Conservation (phyloP, 2,888 invertebrate species). For the Cheilosia variabilis region DNA sequence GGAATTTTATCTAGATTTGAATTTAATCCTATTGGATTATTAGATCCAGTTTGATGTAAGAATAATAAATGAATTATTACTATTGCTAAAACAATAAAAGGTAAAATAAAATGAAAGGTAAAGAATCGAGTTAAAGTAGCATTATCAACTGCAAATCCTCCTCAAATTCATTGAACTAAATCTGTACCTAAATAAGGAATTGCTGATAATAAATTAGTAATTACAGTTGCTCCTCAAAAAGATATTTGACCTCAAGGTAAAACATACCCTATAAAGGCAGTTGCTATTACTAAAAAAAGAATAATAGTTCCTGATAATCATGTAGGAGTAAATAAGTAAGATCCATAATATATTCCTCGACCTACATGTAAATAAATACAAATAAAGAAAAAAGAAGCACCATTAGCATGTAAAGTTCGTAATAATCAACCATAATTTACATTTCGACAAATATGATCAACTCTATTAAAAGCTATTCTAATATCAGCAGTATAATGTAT, state of each 20-base stretch:
- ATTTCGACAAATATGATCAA: slow-evolving; percentile 89
- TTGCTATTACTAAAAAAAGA: slow-evolving; percentile 88
- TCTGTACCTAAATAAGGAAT: slow-evolving; percentile 87
- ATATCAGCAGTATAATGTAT: slow-evolving; percentile 88
- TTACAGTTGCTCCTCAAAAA: slow-evolving; percentile 92
- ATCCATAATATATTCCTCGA: slow-evolving; percentile 86
- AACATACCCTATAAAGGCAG: slow-evolving; percentile 91
- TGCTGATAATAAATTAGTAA: slow-evolving; percentile 90
- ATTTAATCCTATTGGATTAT: slow-evolving; percentile 87
- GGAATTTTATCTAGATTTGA: slow-evolving; percentile 88
- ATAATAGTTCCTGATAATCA: slow-evolving; percentile 88
- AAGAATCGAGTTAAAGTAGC: slow-evolving; percentile 90
- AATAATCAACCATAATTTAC: slow-evolving; percentile 89
- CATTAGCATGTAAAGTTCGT: slow-evolving; percentile 88
- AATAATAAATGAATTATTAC: slow-evolving; percentile 87
- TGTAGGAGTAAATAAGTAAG: slow-evolving; percentile 85
- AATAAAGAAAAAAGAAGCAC: slow-evolving; percentile 90
- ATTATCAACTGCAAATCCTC: slow-evolving; percentile 90
- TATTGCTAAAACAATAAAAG: slow-evolving; percentile 87
- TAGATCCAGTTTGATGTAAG: slow-evolving; percentile 88
- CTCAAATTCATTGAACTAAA: slow-evolving; percentile 90
- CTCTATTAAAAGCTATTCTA: slow-evolving; percentile 87
- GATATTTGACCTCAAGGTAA: slow-evolving; percentile 92
- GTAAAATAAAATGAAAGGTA: slow-evolving; percentile 89
- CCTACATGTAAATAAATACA: slow-evolving; percentile 88